Conservation (phyloP, 2,113 vertebrate species). For the Myiagra hebetior region DNA sequence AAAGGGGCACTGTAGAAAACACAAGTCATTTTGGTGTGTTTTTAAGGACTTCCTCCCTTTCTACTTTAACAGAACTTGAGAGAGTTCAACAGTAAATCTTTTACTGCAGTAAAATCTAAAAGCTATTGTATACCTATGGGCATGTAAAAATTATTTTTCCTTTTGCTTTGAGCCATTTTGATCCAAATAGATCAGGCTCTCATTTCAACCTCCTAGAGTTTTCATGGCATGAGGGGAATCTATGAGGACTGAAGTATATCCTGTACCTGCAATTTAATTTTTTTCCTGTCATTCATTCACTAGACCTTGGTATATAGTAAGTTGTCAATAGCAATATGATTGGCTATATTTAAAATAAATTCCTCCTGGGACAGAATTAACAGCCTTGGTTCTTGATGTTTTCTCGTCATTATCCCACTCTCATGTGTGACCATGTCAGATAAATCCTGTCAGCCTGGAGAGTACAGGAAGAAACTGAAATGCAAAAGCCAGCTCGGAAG, state of each 20-base stretch:
- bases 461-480: neutral
- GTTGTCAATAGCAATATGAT: neutral
- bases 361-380: neutral
- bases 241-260: neutral
- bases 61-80: neutral
- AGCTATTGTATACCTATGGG: neutral
- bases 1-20: neutral
- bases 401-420: neutral
- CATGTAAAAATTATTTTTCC: neutral
- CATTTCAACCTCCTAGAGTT: neutral
- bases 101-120: neutral
- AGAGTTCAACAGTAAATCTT: neutral
- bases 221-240: neutral
- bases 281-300: accelerated
- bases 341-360: neutral
- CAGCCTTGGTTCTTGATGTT: neutral
- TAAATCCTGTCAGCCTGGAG: neutral
- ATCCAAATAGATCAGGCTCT: neutral
- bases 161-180: neutral
- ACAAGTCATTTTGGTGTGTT: neutral
- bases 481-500: neutral
- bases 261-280: neutral
- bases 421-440: neutral
- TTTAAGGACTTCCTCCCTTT: neutral
- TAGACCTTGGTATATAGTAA: neutral